A percentile compares a stretch with the other conserved stretches of the same genome.
These are phyloP conservation scores for Cyclophora punctaria DNA, from an alignment of 2,888 invertebrate genomes.

Conservation along the genomic window DNA sequence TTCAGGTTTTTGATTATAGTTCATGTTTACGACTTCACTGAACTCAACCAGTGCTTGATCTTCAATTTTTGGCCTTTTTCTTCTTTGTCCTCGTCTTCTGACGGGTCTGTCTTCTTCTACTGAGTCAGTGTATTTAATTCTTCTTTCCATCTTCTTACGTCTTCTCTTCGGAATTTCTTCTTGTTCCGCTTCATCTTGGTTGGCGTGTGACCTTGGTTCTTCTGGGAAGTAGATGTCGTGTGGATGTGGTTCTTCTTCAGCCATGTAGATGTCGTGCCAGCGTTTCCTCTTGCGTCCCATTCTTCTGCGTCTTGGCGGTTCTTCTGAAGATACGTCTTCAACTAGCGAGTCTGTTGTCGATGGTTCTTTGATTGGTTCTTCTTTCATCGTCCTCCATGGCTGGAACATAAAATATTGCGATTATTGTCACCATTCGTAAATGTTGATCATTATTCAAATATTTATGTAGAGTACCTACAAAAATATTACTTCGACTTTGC, in stretches of 20 bases:
- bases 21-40: too few species aligned
- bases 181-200: constrained; percentile 28
- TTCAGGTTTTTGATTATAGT: too few species aligned
- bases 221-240: constrained; percentile 36
- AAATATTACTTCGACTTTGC: too few species aligned
- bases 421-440: not conserved
- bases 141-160: constrained; percentile 45
- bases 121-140: constrained; percentile 53
- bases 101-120: constrained; percentile 44
- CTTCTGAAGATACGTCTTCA: constrained; percentile 45
- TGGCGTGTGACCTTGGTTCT: constrained; percentile 31
- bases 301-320: constrained; percentile 58
- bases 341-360: constrained; percentile 36
- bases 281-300: constrained; percentile 76
- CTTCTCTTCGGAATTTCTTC: constrained; percentile 43
- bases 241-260: constrained; percentile 35
- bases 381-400: constrained; percentile 69
- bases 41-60: too few species aligned
- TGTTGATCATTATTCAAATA: not conserved
- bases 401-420: constrained; percentile 38
- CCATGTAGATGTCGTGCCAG: constrained; percentile 57
- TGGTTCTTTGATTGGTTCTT: constrained; percentile 33
- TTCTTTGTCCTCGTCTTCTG: constrained; percentile 48
- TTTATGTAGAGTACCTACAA: not conserved
- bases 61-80: constrained; percentile 18